Base-by-base conservation (phyloP, 1,140 invertebrate genomes). In the Bombus fervidus region DNA sequence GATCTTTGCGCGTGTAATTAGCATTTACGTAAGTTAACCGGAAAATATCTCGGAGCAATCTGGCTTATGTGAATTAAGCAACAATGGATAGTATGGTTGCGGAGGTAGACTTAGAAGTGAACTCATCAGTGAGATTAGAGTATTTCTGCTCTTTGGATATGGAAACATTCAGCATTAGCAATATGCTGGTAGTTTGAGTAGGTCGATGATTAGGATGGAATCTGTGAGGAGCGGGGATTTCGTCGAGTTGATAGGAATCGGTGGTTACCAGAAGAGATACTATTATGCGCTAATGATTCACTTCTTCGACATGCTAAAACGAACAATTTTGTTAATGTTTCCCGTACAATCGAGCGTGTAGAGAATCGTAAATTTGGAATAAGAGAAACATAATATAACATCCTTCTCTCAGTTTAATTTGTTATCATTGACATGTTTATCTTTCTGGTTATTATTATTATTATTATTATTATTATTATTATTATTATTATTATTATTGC, bases 101-200 rank as follows among this genome's bases (percentile, higher is more conserved):
- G 34, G 43, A 22, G 41, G 53, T 53, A 34, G 13, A 34, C 31
- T 5, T 37, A 47, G 13, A 53, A 69, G 47, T 53, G 78, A 53
- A 71, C 47, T 71, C 68, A n/a, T 81, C 43, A 57, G 43, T 53
- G 39, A 57, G 57, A 69, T 57, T 81, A 71, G 34, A 69, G 43
- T 34, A 18, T 37, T 39, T 47, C 43, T 43, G 22, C 71, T 37
- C 43, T 81, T 57, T 22, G 37, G 34, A 22, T 39, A 39, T 9
- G 28, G 47, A 15, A 28, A 80, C 64, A 69, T 53, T 80, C 43
- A 15, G 25, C 28, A 37, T 69, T 53, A 80, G 43, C 43, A 39
- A 53, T 78, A 78, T n/a, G 43, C 28, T 43, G 43, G 66, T 57
- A 69, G 39, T 69, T 68, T 39, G 66, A 71, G 31, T 53, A 53